These are phyloP conservation scores for Drosophila subobscura DNA, from an alignment of 1,140 invertebrate genomes.

Conservation along the genomic window DNA sequence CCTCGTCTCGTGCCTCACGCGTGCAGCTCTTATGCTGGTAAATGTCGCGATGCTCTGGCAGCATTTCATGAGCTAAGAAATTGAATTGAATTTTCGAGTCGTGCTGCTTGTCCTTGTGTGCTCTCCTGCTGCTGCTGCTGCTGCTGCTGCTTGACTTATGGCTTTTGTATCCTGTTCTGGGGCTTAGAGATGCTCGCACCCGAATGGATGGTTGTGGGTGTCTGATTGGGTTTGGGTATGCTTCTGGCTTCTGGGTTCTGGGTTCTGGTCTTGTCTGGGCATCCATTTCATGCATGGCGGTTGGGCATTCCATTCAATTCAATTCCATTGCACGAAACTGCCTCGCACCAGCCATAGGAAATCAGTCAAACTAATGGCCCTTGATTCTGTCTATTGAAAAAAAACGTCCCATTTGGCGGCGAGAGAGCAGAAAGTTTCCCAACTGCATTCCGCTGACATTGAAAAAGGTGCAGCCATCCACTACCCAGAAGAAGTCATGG, in stretches of 20 bases:
- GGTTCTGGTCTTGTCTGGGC: constrained; percentile 8
- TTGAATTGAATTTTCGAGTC: constrained; percentile 74
- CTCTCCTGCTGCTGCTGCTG: constrained; percentile 18
- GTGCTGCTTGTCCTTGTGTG: constrained; percentile 34
- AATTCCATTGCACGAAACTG: constrained; percentile 31
- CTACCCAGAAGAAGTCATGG: constrained; percentile 1
- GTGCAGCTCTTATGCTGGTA: constrained; percentile 5
- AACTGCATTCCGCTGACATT: constrained; percentile 61
- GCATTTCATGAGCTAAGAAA: constrained; percentile 73
- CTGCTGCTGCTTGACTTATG: constrained; percentile 58
- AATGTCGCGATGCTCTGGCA: constrained; percentile 57
- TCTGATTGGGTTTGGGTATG: constrained; percentile 5
- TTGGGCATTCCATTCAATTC: constrained; percentile 25
- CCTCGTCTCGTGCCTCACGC: constrained; percentile 2
- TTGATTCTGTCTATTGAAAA: constrained; percentile 70
- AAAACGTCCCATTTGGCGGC: constrained; percentile 35
- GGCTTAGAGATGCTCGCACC: neutral
- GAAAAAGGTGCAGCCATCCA: constrained; percentile 34
- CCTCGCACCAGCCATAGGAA: constrained; percentile 36
- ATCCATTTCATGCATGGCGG: constrained; percentile 58
- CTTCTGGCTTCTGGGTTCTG: neutral
- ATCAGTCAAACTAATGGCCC: constrained; percentile 70
- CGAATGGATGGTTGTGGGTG: neutral
- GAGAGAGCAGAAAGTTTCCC: constrained; percentile 48
- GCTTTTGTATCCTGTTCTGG: constrained; percentile 20